Evolutionary conservation across 2,113 vertebrate species (phyloP).

Genomic region (Xiphophorus hellerii): DNA sequence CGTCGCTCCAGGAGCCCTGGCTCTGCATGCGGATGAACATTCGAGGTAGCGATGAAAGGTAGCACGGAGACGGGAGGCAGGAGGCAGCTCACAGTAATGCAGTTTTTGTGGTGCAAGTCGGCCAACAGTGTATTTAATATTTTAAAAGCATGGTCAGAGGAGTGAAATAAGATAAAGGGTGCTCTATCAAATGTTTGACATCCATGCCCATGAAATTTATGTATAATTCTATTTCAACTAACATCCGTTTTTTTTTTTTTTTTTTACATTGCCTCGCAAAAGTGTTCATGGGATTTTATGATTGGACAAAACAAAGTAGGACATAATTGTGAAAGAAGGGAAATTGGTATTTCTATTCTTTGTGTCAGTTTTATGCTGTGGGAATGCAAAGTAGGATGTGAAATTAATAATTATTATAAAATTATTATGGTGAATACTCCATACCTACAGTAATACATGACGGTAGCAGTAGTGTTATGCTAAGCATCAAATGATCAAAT

Average conservation of each 20-base stretch:
- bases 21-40: constrained; percentile 55
- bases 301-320: background rate
- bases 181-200: constrained; percentile 11
- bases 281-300: background rate
- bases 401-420: no score
- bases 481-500: no score
- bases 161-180: constrained; percentile 9
- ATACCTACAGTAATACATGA: no score
- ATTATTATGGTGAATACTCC: no score
- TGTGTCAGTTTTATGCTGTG: background rate
- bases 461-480: no score
- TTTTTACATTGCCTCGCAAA: background rate
- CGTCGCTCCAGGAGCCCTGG: constrained; percentile 53
- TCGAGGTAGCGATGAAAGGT: constrained; percentile 53
- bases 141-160: constrained; percentile 8
- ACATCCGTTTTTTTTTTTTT: background rate
- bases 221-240: constrained; percentile 5
- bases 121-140: constrained; percentile 18
- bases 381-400: no score
- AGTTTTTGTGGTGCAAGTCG: constrained; percentile 20
- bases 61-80: constrained; percentile 19
- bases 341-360: background rate
- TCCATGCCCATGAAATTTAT: background rate
- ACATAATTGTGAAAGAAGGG: background rate
- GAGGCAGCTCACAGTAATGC: constrained; percentile 26